Percentiles rank a stretch among this genome's conserved stretches.
Evolutionary conservation across 2,113 vertebrate species (phyloP).

Genomic region (Anthoscopus minutus): DNA sequence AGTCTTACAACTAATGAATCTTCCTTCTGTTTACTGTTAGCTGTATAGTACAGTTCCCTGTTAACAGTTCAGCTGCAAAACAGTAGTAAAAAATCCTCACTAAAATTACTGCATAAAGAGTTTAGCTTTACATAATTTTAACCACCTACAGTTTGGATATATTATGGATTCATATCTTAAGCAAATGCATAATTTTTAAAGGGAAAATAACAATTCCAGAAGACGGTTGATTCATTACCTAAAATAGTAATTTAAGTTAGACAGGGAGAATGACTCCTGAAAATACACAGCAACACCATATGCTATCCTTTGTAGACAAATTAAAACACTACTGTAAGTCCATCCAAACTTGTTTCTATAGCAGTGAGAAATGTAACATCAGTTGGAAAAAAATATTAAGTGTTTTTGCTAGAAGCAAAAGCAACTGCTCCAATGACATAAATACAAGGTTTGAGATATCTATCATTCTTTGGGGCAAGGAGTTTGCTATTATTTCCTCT

Average conservation of each 20-base stretch:
- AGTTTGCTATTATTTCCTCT: not conserved
- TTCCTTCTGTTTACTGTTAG: not conserved
- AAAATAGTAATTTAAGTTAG: not conserved
- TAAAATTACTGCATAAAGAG: not conserved
- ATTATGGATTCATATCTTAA: not conserved
- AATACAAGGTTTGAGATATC: not conserved
- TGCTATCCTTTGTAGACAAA: not conserved
- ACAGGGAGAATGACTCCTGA: not conserved
- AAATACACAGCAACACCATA: not conserved
- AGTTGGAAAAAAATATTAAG: not conserved
- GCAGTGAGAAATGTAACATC: not conserved
- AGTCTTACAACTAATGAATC: not conserved
- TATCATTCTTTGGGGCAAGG: not conserved
- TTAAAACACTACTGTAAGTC: not conserved
- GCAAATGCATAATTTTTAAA: not conserved
- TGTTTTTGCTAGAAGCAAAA: not conserved
- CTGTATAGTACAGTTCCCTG: not conserved
- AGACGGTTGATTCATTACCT: not conserved
- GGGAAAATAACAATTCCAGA: not conserved
- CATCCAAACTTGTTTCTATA: not conserved
- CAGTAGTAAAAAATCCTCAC: not conserved
- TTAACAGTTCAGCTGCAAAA: not conserved
- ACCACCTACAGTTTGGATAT: not conserved
- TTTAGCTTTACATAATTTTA: not conserved
- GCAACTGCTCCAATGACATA: not conserved